Conservation (phyloP, 1,140 invertebrate species). For the Contarinia nasturtii region DNA sequence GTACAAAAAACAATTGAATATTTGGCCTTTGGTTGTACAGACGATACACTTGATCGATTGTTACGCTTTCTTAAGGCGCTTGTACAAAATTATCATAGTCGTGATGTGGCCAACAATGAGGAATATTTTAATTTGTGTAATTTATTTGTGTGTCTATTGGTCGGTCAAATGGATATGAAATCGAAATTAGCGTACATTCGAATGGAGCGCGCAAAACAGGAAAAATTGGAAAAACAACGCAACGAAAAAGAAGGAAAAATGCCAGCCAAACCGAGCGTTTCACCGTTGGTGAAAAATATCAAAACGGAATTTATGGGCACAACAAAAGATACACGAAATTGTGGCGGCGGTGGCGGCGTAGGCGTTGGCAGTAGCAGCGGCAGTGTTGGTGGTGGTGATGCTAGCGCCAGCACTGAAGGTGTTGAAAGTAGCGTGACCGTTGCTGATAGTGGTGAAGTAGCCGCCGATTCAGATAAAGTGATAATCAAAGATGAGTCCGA, state of each 20-base stretch:
- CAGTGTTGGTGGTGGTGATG: background rate
- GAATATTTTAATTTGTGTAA: slow-evolving; percentile 20
- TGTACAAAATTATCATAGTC: slow-evolving; percentile 12
- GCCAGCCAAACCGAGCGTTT: background rate
- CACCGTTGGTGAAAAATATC: background rate
- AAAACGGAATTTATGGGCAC: background rate
- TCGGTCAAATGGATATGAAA: slow-evolving; percentile 11
- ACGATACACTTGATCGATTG: slow-evolving; percentile 13
- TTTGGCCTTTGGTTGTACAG: slow-evolving; percentile 17
- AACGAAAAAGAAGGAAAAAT: slow-evolving; percentile 8
- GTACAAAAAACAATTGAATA: slow-evolving; percentile 16
- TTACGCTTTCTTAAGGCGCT: slow-evolving; percentile 16
- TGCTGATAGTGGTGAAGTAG: background rate
- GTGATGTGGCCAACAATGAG: slow-evolving; percentile 11
- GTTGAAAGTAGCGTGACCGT: background rate
- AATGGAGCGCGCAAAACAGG: background rate
- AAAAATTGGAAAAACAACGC: slow-evolving; percentile 2
- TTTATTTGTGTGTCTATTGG: slow-evolving; percentile 16
- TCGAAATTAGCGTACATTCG: background rate
- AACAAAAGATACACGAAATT: background rate
- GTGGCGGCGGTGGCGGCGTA: background rate
- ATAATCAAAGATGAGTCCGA: too few species aligned
- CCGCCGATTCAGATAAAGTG: background rate
- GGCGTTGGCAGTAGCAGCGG: background rate
- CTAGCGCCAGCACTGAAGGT: background rate